A percentile compares a stretch with the other conserved stretches of the same genome.
These are phyloP conservation scores for Oryzias woworae DNA, from an alignment of 2,113 vertebrate genomes.

Conservation along the genomic window DNA sequence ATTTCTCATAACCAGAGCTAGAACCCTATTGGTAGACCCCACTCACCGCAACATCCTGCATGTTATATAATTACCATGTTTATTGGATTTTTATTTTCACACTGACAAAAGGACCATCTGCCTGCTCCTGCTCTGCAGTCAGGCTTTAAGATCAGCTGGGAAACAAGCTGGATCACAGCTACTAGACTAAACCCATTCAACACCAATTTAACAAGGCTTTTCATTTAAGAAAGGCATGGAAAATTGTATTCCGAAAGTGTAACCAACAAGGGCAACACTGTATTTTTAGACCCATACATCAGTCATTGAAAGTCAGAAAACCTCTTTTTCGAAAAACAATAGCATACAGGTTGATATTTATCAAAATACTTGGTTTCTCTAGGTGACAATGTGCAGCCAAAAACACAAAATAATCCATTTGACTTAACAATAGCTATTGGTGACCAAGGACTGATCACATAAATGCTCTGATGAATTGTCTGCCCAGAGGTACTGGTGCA, in stretches of 20 bases:
- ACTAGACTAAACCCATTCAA: constrained; percentile 13
- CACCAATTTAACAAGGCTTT: constrained; percentile 19
- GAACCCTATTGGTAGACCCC: constrained; percentile 51
- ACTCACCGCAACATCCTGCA: constrained; percentile 53
- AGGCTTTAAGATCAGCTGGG: constrained; percentile 65
- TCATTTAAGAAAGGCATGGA: too few relatives aligned
- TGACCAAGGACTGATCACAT: constrained; percentile 40
- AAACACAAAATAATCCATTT: constrained; percentile 36
- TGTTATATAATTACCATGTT: constrained; percentile 84
- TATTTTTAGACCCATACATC: not conserved
- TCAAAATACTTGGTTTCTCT: constrained; percentile 14
- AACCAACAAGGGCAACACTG: not conserved
- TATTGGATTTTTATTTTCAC: constrained; percentile 84
- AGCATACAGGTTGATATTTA: constrained; percentile 7
- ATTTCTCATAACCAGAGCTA: constrained; percentile 61
- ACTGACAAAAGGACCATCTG: constrained; percentile 81
- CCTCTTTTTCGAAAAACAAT: constrained; percentile 6
- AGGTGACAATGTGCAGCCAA: constrained; percentile 5
- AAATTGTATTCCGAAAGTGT: too few relatives aligned
- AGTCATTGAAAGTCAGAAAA: not conserved
- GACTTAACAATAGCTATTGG: constrained; percentile 42
- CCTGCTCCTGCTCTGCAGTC: constrained; percentile 64
- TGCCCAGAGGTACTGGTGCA: constrained; percentile 27
- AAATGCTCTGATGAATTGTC: constrained; percentile 46
- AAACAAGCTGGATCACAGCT: constrained; percentile 71